Percentiles rank a stretch among this genome's conserved stretches.
Evolutionary conservation across 2,113 vertebrate species (phyloP).

Genomic region (Meleagris gallopavo): DNA sequence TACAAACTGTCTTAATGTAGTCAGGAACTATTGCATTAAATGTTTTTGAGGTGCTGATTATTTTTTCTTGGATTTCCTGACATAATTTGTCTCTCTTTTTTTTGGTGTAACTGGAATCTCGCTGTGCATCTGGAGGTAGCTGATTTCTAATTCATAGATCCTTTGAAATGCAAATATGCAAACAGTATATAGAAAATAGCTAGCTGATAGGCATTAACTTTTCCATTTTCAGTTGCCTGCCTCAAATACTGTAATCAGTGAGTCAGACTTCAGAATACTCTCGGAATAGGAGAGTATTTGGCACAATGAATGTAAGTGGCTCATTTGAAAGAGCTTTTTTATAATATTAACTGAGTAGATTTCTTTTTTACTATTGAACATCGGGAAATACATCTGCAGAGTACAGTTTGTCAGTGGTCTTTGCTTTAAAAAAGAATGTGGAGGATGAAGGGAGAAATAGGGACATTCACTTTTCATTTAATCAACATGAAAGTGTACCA

Average conservation of each 20-base stretch:
- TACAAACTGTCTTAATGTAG: background rate
- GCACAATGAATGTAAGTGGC: constrained; percentile 36
- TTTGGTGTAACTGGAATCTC: background rate
- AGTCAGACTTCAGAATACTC: constrained; percentile 68
- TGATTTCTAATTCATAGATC: constrained; percentile 51
- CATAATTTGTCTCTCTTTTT: background rate
- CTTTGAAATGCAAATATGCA: constrained; percentile 47
- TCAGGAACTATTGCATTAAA: constrained; percentile 13
- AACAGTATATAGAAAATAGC: constrained; percentile 35
- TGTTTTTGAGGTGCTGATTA: constrained; percentile 29
- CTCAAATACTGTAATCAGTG: constrained; percentile 58
- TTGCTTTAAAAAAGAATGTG: background rate
- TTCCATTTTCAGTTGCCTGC: constrained; percentile 52
- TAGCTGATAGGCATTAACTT: constrained; percentile 32
- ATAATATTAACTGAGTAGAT: background rate
- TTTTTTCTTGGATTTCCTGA: constrained; percentile 44
- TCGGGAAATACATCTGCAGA: background rate
- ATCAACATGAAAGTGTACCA: background rate
- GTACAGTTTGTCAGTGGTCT: background rate
- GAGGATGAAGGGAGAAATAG: background rate
- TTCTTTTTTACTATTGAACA: constrained; percentile 12
- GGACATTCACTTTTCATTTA: background rate
- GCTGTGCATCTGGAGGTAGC: constrained; percentile 44
- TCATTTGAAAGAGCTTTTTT: constrained; percentile 18
- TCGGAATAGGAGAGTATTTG: constrained; percentile 40